Evolutionary conservation across 2,113 vertebrate genomes (phyloP).

Genomic region (Rana temporaria): DNA sequence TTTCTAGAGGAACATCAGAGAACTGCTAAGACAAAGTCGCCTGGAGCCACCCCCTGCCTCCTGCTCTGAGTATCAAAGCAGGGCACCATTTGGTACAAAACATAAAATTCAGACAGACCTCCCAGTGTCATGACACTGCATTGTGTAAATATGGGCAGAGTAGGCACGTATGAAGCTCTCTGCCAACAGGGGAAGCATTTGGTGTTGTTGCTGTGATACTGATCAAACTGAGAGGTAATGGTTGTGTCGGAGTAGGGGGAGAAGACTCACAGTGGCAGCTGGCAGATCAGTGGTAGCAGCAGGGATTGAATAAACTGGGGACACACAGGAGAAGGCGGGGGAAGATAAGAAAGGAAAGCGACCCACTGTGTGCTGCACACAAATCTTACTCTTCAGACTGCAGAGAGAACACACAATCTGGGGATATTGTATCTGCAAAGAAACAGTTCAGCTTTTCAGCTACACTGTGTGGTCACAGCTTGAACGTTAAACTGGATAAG

Average conservation of each 20-base stretch:
- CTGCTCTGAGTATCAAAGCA: conserved; percentile 41
- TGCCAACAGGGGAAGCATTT: conserved; percentile 52
- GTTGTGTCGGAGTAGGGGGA: conserved; percentile 42
- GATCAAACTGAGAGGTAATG: conserved; percentile 57
- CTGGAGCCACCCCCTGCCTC: conserved; percentile 22
- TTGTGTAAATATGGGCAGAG: conserved; percentile 54
- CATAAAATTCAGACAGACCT: conserved; percentile 38
- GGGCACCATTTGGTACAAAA: conserved; percentile 54
- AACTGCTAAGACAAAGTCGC: conserved; percentile 22
- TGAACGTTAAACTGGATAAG: background rate
- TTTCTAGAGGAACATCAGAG: conserved; percentile 43
- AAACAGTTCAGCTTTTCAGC: background rate
- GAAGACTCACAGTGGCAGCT: conserved; percentile 54
- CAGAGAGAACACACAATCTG: conserved; percentile 23
- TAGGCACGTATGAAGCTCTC: conserved; percentile 43
- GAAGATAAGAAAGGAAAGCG: conserved; percentile 13
- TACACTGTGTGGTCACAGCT: background rate
- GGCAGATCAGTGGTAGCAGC: conserved; percentile 57
- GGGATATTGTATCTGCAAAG: conserved; percentile 20
- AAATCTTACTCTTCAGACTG: conserved; percentile 32
- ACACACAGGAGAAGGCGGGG: conserved; percentile 34
- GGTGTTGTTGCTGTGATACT: conserved; percentile 58
- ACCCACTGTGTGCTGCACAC: conserved; percentile 34
- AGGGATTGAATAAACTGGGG: conserved; percentile 52
- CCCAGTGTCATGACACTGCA: conserved; percentile 55